Percentiles rank a stretch among this genome's conserved stretches.
Conservation (phyloP, 2,888 invertebrate species). For the Polyommatus iphigenia region DNA sequence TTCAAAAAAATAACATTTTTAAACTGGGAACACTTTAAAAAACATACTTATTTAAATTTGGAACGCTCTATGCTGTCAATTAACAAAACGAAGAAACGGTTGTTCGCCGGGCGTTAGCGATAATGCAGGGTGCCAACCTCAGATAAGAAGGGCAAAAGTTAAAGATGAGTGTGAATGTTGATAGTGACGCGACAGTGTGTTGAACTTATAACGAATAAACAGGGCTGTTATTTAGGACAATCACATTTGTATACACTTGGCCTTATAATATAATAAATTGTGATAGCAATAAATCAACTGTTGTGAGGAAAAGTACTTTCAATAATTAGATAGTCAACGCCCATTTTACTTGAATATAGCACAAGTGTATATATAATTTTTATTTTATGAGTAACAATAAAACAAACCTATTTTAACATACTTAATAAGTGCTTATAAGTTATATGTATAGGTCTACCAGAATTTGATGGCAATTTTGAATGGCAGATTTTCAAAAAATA, state of each 20-base stretch:
- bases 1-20: neutral
- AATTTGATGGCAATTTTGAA: too few species aligned
- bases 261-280: constrained; percentile 43
- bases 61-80: constrained; percentile 50
- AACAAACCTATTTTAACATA: neutral
- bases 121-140: constrained; percentile 70
- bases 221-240: constrained; percentile 48
- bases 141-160: constrained; percentile 65
- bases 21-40: constrained; percentile 35
- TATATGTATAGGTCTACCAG: too few species aligned
- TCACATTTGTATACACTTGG: constrained; percentile 42
- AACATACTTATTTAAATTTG: neutral
- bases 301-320: constrained; percentile 1
- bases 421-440: neutral
- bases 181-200: constrained; percentile 68
- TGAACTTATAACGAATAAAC: constrained; percentile 65
- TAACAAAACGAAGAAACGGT: constrained; percentile 58
- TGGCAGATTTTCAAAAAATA: too few species aligned
- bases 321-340: neutral
- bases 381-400: neutral
- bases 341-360: neutral
- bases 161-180: constrained; percentile 63
- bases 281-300: constrained; percentile 25
- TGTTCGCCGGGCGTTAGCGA: constrained; percentile 61
- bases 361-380: neutral